Conservation (phyloP, 2,888 invertebrate genomes). For the Hypselothyrea guttata region DNA sequence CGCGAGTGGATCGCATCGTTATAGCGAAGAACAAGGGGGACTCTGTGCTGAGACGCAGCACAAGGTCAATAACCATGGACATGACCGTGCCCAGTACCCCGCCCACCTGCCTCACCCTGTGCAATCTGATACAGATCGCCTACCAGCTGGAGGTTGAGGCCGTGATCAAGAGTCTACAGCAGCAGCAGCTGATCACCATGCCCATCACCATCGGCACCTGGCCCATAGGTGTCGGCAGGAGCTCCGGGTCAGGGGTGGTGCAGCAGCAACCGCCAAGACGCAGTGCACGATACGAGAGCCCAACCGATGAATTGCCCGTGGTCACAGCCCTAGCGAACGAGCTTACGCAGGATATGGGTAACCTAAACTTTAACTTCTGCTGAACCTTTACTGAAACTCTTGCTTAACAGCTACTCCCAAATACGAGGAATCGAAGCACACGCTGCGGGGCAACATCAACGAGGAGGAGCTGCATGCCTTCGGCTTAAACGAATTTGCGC, state of each 20-base stretch:
- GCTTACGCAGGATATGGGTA: slow-evolving; percentile 34
- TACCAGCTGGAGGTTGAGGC: slow-evolving; percentile 79
- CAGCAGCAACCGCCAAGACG: slow-evolving; percentile 65
- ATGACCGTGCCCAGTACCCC: slow-evolving; percentile 79
- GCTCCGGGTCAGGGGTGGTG: slow-evolving; percentile 35
- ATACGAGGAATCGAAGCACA: slow-evolving; percentile 79
- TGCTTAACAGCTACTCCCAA: slow-evolving; percentile 69
- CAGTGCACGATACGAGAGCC: slow-evolving; percentile 51
- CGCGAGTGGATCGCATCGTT: slow-evolving; percentile 70
- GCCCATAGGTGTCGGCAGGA: slow-evolving; percentile 65
- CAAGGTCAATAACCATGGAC: slow-evolving; percentile 62
- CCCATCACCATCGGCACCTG: slow-evolving; percentile 81
- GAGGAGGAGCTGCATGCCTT: slow-evolving; percentile 75
- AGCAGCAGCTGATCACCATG: slow-evolving; percentile 73
- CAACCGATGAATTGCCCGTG: slow-evolving; percentile 50
- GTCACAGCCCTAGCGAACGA: slow-evolving; percentile 42
- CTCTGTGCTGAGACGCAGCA: slow-evolving; percentile 64
- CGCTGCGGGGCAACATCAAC: slow-evolving; percentile 70
- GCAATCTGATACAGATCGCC: slow-evolving; percentile 76
- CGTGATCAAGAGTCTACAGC: slow-evolving; percentile 63
- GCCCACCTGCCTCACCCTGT: slow-evolving; percentile 76
- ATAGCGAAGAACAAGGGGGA: slow-evolving; percentile 67
- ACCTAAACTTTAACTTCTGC: background rate
- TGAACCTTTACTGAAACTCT: too few species aligned
- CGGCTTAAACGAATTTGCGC: slow-evolving; percentile 75